These are phyloP conservation scores for Tiliqua scincoides DNA, from an alignment of 2,113 vertebrate genomes.

Conservation along the genomic window DNA sequence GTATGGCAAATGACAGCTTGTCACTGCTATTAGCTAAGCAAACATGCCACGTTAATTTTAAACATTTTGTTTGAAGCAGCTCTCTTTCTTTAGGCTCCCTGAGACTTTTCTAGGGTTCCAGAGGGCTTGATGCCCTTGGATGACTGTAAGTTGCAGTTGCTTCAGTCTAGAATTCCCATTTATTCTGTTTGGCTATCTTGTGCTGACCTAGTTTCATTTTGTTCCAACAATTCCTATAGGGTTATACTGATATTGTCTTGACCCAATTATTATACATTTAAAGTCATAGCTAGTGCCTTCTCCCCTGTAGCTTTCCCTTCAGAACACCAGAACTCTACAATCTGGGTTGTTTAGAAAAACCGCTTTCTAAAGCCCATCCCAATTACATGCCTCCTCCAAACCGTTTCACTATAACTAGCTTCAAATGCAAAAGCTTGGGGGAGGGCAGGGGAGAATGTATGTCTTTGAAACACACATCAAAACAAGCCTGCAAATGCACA, in stretches of 20 bases:
- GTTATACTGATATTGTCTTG: slow-evolving; percentile 42
- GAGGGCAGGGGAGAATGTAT: neutral
- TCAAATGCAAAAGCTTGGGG: neutral
- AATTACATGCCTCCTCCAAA: neutral
- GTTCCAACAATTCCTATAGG: slow-evolving; percentile 39
- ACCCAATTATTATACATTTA: slow-evolving; percentile 16
- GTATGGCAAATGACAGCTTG: neutral
- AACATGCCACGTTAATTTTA: neutral
- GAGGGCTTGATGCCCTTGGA: neutral
- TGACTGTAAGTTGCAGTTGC: neutral
- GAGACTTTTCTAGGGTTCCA: neutral
- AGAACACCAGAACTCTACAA: neutral
- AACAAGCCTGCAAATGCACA: neutral
- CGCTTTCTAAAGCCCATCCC: neutral
- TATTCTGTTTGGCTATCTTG: neutral
- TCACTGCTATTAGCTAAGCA: slow-evolving; percentile 4
- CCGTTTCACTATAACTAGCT: neutral
- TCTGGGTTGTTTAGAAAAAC: neutral
- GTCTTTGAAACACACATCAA: neutral
- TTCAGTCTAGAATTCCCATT: neutral
- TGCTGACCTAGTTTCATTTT: slow-evolving; percentile 49
- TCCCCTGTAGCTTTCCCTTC: neutral
- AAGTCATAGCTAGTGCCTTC: neutral
- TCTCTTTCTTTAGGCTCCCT: neutral
- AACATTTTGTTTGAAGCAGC: neutral